Base-by-base conservation (phyloP, 2,113 vertebrate genomes). In the Xiphias gladius region DNA sequence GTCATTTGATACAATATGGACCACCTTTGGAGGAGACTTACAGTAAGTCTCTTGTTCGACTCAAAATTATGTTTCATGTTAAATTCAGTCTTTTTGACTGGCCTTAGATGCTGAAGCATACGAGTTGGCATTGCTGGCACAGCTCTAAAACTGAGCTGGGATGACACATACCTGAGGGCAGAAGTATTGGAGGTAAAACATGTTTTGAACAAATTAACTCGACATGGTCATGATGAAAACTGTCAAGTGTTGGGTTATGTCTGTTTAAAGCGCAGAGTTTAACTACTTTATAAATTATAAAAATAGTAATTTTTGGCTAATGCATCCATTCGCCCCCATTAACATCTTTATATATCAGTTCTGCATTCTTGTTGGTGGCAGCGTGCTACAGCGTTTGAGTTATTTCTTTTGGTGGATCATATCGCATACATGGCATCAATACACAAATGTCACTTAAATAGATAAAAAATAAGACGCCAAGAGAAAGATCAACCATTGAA, bases 1-100 rank as follows among this genome's bases (percentile, higher is more conserved):
- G 86, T 87, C 73, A 86, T 82, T 90, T 86, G 35, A 46, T 80
- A 86, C 73, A 77, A 84, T 63, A 66, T 61, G 41, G 89, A 89
- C 90, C 88, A 92, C 90, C 88, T 80, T 86, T 82, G 79, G 59
- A 82, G 43, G 58, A 84, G 66, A 73, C 30, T 1, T 73, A 37
- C 32, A 46, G 28, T 54, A 5, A 5, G 66, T 30, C 80, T 61
- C 48, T 68, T 55, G 52, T 79, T 65, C 1, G 2, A 69, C 22
- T 75, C 26, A 16, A n/a, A 54, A 35, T 76, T 0, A 17, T 55
- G 17, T 65, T 74, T 76, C 2, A 70, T 39, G 66, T 54, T 24
- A 66, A 30, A 62, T 58, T 48, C 20, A 68, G 48, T 67, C 35
- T 74, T 79, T 75, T 54, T 50, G 10, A 55, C 73, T 74, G 72